Evolutionary conservation across 2,797 vertebrate genomes (phyloP).

Genomic region (Lacerta viridis): DNA sequence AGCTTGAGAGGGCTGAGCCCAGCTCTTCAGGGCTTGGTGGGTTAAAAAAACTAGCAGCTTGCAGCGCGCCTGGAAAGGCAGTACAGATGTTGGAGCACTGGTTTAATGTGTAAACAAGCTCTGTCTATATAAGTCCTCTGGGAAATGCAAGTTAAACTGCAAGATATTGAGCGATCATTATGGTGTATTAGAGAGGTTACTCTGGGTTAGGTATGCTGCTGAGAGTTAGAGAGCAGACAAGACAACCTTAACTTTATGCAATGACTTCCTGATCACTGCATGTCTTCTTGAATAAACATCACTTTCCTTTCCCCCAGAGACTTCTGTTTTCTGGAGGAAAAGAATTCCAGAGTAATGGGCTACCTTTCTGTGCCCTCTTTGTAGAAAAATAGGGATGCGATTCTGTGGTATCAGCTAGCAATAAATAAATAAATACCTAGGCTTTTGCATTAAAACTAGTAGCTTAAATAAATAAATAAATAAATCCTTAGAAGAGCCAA

Average conservation of each 20-base stretch:
- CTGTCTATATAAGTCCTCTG: background rate
- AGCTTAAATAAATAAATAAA: too few relatives aligned
- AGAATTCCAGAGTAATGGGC: background rate
- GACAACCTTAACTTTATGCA: slow-evolving; percentile 16
- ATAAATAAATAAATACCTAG: too few relatives aligned
- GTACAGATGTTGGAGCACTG: background rate
- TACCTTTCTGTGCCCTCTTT: background rate
- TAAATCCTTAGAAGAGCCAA: too few relatives aligned
- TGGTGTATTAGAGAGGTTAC: slow-evolving; percentile 18
- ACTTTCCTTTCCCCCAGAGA: background rate
- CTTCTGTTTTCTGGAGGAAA: slow-evolving; percentile 17
- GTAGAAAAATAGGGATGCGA: background rate
- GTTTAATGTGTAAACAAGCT: slow-evolving; percentile 6
- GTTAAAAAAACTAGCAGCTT: background rate
- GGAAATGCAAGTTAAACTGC: slow-evolving; percentile 12
- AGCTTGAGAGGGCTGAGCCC: too few relatives aligned
- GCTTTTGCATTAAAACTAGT: too few relatives aligned
- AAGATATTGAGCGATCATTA: slow-evolving; percentile 18
- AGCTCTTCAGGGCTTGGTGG: too few relatives aligned
- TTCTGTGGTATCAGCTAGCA: too few relatives aligned
- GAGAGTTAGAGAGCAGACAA: slow-evolving; percentile 1
- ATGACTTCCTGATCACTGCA: slow-evolving; percentile 6
- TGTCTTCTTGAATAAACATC: slow-evolving; percentile 32
- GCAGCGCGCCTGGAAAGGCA: background rate
- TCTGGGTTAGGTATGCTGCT: slow-evolving; percentile 17